Evolutionary conservation across 2,888 invertebrate species (phyloP).

Genomic region (Poecilobothrus nobilitatus): DNA sequence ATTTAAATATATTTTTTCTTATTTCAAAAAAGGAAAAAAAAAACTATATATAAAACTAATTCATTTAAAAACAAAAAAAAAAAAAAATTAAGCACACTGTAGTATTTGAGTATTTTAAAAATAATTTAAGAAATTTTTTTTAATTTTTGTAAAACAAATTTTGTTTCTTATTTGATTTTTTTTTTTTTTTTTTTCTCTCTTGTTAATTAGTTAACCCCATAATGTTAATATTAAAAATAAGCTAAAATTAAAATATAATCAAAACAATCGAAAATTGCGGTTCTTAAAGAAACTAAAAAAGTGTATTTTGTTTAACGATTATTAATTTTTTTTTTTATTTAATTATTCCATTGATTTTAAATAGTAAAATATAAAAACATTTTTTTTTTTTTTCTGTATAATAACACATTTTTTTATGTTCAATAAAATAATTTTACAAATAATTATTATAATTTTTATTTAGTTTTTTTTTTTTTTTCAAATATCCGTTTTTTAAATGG

Average conservation of each 20-base stretch:
- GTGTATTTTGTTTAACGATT: not conserved
- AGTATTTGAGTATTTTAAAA: no score
- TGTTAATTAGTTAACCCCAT: not conserved
- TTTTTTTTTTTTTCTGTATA: not conserved
- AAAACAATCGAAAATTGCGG: not conserved
- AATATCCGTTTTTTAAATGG: not conserved
- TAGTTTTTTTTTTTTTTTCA: not conserved
- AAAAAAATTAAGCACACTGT: no score
- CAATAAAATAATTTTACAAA: slow-evolving; percentile 1
- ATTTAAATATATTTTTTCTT: no score
- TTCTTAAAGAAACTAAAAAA: not conserved
- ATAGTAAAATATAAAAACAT: not conserved
- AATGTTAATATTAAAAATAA: slow-evolving; percentile 6
- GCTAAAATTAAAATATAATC: not conserved
- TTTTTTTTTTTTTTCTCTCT: not conserved
- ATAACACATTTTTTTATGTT: not conserved
- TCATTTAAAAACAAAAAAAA: no score
- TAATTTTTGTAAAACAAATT: no score
- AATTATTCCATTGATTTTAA: not conserved
- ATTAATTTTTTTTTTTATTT: not conserved
- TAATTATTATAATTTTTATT: not conserved
- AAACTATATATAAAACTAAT: no score
- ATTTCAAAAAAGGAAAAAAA: no score
- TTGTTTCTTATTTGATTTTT: no score
- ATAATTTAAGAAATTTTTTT: no score